These are phyloP conservation scores for Heliconius hermathena DNA, from an alignment of 1,140 invertebrate species.

Conservation along the genomic window DNA sequence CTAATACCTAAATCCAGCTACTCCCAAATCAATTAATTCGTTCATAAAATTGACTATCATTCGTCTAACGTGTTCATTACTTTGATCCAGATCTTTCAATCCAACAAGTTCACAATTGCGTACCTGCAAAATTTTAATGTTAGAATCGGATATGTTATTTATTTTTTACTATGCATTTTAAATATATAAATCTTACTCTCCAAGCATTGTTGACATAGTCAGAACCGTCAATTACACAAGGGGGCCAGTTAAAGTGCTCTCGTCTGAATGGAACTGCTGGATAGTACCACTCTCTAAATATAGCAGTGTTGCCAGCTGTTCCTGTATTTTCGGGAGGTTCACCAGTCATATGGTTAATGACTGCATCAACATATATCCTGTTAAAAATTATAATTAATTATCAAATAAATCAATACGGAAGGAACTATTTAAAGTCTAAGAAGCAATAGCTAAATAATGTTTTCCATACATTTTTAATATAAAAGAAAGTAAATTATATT, in stretches of 20 bases:
- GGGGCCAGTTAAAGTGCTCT: constrained; percentile 83
- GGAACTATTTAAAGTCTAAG: no score
- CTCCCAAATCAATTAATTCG: constrained; percentile 87
- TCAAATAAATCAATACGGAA: not conserved
- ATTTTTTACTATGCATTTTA: not conserved
- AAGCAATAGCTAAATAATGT: no score
- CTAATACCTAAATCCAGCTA: constrained; percentile 88
- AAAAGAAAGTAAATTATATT: no score
- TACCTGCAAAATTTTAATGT: constrained; percentile 48
- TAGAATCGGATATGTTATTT: not conserved
- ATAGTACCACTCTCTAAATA: constrained; percentile 80
- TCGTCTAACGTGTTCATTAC: constrained; percentile 84
- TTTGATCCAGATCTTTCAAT: constrained; percentile 88
- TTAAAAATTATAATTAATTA: not conserved
- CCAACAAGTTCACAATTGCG: constrained; percentile 89
- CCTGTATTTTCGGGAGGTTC: constrained; percentile 81
- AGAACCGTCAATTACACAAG: constrained; percentile 81
- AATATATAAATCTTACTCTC: constrained; percentile 60
- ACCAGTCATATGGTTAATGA: constrained; percentile 95
- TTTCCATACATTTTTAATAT: no score
- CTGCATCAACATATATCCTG: constrained; percentile 93
- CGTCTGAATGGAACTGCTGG: constrained; percentile 82
- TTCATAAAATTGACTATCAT: constrained; percentile 89
- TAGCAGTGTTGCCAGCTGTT: constrained; percentile 83
- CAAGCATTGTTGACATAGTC: constrained; percentile 76